Evolutionary conservation across 1,140 invertebrate species (phyloP).

Genomic region (Pachyrhynchus sulphureomaculatus): DNA sequence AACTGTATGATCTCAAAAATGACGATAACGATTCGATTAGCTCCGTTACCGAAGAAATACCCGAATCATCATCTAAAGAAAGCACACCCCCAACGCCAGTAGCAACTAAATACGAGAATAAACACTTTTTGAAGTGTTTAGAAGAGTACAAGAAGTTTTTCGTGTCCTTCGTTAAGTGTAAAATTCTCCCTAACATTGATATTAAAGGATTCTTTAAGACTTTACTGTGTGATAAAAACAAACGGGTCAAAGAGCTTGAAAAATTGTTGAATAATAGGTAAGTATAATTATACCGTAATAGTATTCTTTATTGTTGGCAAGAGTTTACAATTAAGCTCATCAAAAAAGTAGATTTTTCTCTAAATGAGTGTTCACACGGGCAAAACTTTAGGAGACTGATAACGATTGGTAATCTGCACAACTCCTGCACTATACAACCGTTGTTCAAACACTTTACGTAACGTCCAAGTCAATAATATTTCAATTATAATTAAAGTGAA

Average conservation of each 20-base stretch:
- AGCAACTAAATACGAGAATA: constrained; percentile 45
- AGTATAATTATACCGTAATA: too few relatives aligned
- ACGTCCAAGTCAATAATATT: too few relatives aligned
- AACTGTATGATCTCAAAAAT: constrained; percentile 56
- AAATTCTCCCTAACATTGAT: constrained; percentile 49
- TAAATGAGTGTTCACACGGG: too few relatives aligned
- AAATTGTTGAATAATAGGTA: constrained; percentile 43
- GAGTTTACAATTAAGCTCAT: too few relatives aligned
- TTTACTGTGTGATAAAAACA: constrained; percentile 45
- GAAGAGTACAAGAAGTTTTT: constrained; percentile 70
- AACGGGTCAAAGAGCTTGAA: constrained; percentile 55
- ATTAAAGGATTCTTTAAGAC: constrained; percentile 39
- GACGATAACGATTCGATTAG: constrained; percentile 42
- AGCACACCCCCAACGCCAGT: constrained; percentile 2
- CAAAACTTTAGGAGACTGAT: too few relatives aligned
- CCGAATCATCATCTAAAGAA: constrained; percentile 22
- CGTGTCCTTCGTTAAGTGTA: constrained; percentile 57
- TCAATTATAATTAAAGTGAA: too few relatives aligned
- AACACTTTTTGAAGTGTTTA: constrained; percentile 59
- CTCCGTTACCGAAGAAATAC: constrained; percentile 18
- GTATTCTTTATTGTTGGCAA: too few relatives aligned
- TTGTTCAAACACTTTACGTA: too few relatives aligned
- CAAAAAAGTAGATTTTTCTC: too few relatives aligned
- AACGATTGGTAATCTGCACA: too few relatives aligned
- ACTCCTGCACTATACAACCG: too few relatives aligned